These are phyloP conservation scores for Calameuta filiformis DNA, from an alignment of 2,888 invertebrate genomes.

Conservation along the genomic window DNA sequence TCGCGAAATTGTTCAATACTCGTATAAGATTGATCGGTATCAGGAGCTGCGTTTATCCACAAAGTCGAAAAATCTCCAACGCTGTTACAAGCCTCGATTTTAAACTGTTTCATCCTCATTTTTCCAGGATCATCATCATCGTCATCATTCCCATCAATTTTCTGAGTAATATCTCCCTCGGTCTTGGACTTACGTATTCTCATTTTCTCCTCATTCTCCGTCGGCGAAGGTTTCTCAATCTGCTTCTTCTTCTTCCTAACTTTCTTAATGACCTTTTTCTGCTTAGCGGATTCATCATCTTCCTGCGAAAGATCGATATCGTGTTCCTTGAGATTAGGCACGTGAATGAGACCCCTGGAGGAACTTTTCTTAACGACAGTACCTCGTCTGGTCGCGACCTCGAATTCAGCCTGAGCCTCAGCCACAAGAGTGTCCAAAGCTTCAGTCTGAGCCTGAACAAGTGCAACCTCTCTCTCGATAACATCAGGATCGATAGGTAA, in stretches of 20 bases:
- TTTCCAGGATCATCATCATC: conserved; percentile 1
- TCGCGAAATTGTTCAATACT: conserved; percentile 53
- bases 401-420: conserved; percentile 60
- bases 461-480: conserved; percentile 50
- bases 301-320: conserved; percentile 19
- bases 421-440: conserved; percentile 60
- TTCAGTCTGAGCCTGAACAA: conserved; percentile 59
- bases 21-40: conserved; percentile 13
- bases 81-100: conserved; percentile 58
- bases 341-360: conserved; percentile 8
- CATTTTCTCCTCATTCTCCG: conserved; percentile 16
- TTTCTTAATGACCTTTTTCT: conserved; percentile 27
- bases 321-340: conserved; percentile 8
- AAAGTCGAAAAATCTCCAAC: conserved; percentile 57
- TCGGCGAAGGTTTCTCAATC: conserved; percentile 34
- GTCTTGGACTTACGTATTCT: conserved; percentile 1
- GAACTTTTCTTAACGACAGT: conserved; percentile 40
- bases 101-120: conserved; percentile 37
- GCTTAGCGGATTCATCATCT: conserved; percentile 24
- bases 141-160: not conserved
- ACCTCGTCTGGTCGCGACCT: conserved; percentile 51
- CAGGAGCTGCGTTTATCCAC: conserved; percentile 37
- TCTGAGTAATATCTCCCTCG: not conserved
- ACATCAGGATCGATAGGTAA: conserved; percentile 53
- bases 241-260: conserved; percentile 38